Evolutionary conservation across 2,797 vertebrate species (phyloP).

Genomic region (Heterohyrax brucei): DNA sequence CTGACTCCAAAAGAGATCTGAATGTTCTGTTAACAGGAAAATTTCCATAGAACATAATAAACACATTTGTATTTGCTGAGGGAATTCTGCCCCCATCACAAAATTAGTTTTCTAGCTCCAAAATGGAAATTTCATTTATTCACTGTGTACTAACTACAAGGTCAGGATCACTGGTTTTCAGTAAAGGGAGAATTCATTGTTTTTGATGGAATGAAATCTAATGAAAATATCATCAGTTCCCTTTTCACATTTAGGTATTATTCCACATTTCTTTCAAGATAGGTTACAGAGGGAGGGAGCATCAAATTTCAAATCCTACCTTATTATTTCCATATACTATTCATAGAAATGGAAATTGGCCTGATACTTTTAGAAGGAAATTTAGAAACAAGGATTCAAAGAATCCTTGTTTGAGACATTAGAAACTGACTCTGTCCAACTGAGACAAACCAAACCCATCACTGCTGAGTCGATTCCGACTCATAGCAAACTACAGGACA

Average conservation of each 20-base stretch:
- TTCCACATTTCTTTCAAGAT: background rate
- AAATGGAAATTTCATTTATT: slow-evolving; percentile 36
- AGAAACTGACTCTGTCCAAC: background rate
- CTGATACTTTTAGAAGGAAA: background rate
- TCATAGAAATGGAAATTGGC: slow-evolving; percentile 10
- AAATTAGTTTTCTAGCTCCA: slow-evolving; percentile 36
- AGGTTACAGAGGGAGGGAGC: background rate
- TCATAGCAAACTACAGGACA: too few species aligned
- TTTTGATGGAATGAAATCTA: slow-evolving; percentile 34
- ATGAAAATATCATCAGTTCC: background rate
- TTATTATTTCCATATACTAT: background rate
- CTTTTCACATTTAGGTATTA: background rate
- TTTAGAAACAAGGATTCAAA: background rate
- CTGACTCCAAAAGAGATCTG: slow-evolving; percentile 7
- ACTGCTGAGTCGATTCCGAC: too few species aligned
- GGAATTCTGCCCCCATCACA: background rate
- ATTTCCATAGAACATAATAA: background rate
- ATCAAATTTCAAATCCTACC: background rate
- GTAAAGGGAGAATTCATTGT: background rate
- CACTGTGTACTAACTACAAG: slow-evolving; percentile 8
- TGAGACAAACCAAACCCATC: background rate
- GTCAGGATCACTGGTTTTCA: background rate
- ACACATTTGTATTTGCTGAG: slow-evolving; percentile 4
- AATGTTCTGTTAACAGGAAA: slow-evolving; percentile 3
- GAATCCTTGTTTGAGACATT: background rate